Evolutionary conservation across 2,888 invertebrate species (phyloP).

Genomic region (Pristionchus arcanus): DNA sequence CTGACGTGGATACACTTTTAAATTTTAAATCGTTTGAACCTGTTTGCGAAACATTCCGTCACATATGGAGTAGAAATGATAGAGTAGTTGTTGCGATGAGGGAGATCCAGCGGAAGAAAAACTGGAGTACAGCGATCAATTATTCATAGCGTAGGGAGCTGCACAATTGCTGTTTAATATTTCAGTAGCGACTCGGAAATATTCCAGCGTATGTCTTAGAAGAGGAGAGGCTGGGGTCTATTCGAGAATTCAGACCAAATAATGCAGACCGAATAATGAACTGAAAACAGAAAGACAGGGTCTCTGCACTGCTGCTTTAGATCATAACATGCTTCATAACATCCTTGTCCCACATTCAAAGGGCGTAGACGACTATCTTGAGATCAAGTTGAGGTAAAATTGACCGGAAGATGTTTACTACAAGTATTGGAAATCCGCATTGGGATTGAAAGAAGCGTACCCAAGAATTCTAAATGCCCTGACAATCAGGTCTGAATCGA

Average conservation of each 20-base stretch:
- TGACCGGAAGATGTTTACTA: too few relatives aligned
- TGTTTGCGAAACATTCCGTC: background rate
- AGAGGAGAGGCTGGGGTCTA: background rate
- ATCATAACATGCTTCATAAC: too few relatives aligned
- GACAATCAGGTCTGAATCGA: constrained; percentile 70
- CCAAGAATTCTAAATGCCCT: background rate
- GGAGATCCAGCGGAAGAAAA: background rate
- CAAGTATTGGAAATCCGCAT: too few relatives aligned
- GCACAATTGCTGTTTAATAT: constrained; percentile 36
- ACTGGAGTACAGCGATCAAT: background rate
- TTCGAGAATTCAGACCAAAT: background rate
- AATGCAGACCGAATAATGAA: too few relatives aligned
- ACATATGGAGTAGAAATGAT: background rate
- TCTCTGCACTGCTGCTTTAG: too few relatives aligned
- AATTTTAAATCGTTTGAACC: background rate
- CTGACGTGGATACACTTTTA: too few relatives aligned
- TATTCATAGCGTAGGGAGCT: constrained; percentile 22
- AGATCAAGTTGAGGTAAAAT: too few relatives aligned
- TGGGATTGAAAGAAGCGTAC: background rate
- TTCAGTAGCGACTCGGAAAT: constrained; percentile 27
- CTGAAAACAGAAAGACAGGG: too few relatives aligned
- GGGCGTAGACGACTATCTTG: too few relatives aligned
- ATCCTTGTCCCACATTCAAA: too few relatives aligned
- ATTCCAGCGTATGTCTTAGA: constrained; percentile 39
- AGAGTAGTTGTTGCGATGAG: background rate